Evolutionary conservation across 2,797 vertebrate species (phyloP), one percentile per base, ranked within the genome.

Genomic region (Lindbergichthys nudifrons): DNA sequence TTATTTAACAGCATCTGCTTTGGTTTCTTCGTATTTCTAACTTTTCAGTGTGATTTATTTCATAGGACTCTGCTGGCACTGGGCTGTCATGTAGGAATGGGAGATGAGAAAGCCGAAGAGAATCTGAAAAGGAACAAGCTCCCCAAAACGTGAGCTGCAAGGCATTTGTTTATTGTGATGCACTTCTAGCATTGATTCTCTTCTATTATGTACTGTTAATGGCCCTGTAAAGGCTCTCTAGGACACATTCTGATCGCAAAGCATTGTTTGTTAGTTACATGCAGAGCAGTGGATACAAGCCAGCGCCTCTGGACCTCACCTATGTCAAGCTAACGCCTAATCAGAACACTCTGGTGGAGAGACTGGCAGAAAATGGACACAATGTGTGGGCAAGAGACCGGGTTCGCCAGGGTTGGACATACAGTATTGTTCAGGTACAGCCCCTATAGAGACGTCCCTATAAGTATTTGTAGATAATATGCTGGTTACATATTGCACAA

Each of bases 61-160:
- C 10, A 46, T 56, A 98, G 97, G 92, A 98, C 97, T 19, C 92
- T 98, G 60, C 89, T 98, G 81, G 97, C 97, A 0, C 88, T 98
- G 56, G 97, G 97, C 42, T 98, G 97, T 78, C 97, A 98, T 4
- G 97, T 98, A 30, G 97, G 97, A 42, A 98, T 98, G 96, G 97
- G 96, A 0, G 97, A 98, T 3, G 97, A 98, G 82, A 98, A 98
- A 84, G 97, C 97, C 0, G 97, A 98, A 52, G 97, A 98, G 79
- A 98, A 98, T 90, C 88, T 98, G 72, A 98, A 96, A 88, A 97
- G 87, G 89, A 96, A 88, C 19, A 98, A 98, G 60, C 95, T 97
- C n/a, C 96, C 97, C 26, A 98, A 98, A 93, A 97, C 97, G 97
- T 97, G 85, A 92, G 95, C 79, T 50, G 43, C 52, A 61, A 32